Percentiles rank a stretch among this genome's conserved stretches.
phyloP scores from a whole-genome alignment of 2,113 vertebrate species.

The Psittacus erithacus region DNA sequence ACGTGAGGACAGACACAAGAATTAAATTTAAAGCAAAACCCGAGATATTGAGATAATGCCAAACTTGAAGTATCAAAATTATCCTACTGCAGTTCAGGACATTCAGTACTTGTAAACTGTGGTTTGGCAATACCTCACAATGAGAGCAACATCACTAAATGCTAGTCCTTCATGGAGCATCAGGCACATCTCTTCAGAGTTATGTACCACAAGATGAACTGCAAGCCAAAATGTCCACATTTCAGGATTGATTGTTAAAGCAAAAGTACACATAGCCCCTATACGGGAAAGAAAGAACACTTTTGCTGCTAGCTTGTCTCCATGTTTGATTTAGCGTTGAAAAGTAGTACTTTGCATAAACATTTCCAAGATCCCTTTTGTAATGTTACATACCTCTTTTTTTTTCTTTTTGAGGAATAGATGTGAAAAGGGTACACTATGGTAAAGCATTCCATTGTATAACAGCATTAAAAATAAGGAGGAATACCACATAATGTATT shows the following conservation, averaged over 20 bases:
- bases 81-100: not conserved
- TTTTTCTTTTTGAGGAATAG: constrained; percentile 1
- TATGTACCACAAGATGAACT: not conserved
- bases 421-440: constrained; percentile 2
- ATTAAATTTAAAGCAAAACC: constrained; percentile 47
- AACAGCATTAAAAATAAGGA: constrained; percentile 3
- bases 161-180: constrained; percentile 2
- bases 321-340: constrained; percentile 10
- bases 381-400: not conserved
- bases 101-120: constrained; percentile 1
- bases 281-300: not conserved
- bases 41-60: not conserved
- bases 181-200: not conserved
- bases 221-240: not conserved
- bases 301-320: not conserved
- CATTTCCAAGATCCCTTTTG: constrained; percentile 25
- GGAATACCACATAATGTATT: not conserved
- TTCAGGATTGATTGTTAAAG: not conserved
- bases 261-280: not conserved
- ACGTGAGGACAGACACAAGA: constrained; percentile 38
- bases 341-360: constrained; percentile 23
- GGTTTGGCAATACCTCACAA: not conserved
- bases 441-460: not conserved
- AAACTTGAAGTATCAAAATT: constrained; percentile 24
- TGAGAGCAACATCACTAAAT: constrained; percentile 13